Evolutionary conservation across 2,797 vertebrate genomes (phyloP).

Genomic region (Graptemys geographica): DNA sequence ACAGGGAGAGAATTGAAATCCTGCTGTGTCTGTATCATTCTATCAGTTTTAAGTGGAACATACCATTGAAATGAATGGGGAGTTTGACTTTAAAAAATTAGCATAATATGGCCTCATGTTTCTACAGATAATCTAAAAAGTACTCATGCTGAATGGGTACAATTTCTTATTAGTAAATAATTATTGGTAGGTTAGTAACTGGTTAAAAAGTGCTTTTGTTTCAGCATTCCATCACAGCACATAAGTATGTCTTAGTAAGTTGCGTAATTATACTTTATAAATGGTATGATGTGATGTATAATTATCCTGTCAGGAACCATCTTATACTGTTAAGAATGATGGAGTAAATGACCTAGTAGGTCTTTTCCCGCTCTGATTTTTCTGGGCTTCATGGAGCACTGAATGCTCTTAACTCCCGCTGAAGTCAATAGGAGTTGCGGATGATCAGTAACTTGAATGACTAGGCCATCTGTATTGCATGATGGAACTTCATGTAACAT

Average conservation of each 20-base stretch:
- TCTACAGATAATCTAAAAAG: neutral
- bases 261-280: neutral
- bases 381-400: neutral
- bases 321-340: neutral
- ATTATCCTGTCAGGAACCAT: neutral
- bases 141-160: neutral
- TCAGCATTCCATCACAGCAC: neutral
- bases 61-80: neutral
- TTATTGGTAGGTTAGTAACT: neutral
- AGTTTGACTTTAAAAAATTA: neutral
- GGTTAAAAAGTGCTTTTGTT: neutral
- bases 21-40: neutral
- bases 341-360: neutral
- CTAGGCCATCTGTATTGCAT: neutral
- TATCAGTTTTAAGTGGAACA: neutral
- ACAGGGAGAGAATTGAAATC: neutral
- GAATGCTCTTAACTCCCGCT: neutral
- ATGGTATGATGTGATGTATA: fast-evolving
- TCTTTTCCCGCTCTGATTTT: neutral
- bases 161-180: neutral
- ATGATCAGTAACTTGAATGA: neutral
- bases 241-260: neutral
- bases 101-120: fast-evolving
- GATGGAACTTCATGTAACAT: neutral
- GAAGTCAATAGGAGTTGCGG: neutral